These are phyloP conservation scores for Spea bombifrons DNA, from an alignment of 2,113 vertebrate species.

Conservation along the genomic window DNA sequence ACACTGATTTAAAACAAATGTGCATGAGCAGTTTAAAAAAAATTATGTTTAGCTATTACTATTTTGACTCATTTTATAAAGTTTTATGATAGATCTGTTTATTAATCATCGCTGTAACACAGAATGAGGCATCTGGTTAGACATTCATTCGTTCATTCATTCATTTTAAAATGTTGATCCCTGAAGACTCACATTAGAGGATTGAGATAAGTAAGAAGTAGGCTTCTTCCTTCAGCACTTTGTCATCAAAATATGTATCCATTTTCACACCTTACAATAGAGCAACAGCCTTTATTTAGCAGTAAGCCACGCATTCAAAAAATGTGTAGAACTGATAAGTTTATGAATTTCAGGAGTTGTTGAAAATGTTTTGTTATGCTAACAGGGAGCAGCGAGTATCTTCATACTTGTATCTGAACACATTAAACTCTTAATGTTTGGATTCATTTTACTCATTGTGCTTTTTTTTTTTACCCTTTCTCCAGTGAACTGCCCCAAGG, in stretches of 20 bases:
- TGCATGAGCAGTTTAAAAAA: too few species aligned
- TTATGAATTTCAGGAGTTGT: background rate
- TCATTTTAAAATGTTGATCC: constrained; percentile 27
- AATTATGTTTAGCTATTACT: too few species aligned
- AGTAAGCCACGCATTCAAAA: constrained; percentile 10
- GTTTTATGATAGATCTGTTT: too few species aligned
- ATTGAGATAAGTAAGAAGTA: constrained; percentile 34
- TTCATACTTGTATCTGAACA: background rate
- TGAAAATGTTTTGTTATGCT: background rate
- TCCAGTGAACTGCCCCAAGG: constrained; percentile 89
- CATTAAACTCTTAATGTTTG: background rate
- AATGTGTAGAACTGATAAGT: background rate
- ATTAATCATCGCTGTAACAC: too few species aligned
- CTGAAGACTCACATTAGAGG: constrained; percentile 25
- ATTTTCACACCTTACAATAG: constrained; percentile 5
- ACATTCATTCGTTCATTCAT: background rate
- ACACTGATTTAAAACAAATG: too few species aligned
- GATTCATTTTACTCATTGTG: background rate
- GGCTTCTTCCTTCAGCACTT: constrained; percentile 10
- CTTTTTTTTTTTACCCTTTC: constrained; percentile 48
- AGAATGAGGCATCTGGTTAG: too few species aligned
- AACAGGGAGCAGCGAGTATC: background rate
- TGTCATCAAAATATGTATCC: constrained; percentile 13
- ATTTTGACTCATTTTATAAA: too few species aligned
- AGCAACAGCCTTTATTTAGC: constrained; percentile 29